These are phyloP conservation scores for Takifugu bimaculatus DNA, from an alignment of 2,113 vertebrate species.

Conservation along the genomic window DNA sequence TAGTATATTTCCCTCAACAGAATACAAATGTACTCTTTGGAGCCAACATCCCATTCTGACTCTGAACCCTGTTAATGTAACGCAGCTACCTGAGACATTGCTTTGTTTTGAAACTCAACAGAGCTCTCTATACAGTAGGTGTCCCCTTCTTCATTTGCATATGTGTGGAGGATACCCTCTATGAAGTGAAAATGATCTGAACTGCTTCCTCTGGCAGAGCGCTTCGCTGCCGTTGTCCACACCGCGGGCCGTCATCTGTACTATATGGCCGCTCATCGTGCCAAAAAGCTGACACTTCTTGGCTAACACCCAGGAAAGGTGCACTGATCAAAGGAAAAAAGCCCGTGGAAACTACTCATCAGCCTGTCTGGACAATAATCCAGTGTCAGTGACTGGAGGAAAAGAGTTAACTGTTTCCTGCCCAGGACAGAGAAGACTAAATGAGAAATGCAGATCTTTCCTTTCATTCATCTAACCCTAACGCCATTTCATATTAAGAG, in stretches of 20 bases:
- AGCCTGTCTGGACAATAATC: slow-evolving; percentile 20
- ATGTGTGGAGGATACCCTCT: slow-evolving; percentile 44
- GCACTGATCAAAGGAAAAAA: slow-evolving; percentile 18
- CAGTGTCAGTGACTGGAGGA: neutral
- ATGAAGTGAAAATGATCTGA: slow-evolving; percentile 52
- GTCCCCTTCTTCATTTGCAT: neutral
- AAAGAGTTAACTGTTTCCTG: neutral
- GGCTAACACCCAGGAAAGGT: slow-evolving; percentile 60
- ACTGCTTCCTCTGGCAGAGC: slow-evolving; percentile 62
- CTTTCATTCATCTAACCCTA: too few species aligned
- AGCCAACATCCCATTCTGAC: neutral
- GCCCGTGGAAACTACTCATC: slow-evolving; percentile 50
- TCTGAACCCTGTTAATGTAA: neutral
- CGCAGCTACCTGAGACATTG: neutral
- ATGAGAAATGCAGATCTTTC: too few species aligned
- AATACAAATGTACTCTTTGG: slow-evolving; percentile 9
- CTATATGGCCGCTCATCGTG: slow-evolving; percentile 34
- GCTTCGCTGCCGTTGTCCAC: slow-evolving; percentile 42
- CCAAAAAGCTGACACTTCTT: slow-evolving; percentile 59
- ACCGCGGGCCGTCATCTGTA: slow-evolving; percentile 31
- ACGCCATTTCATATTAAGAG: too few species aligned
- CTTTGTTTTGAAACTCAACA: neutral
- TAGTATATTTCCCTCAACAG: slow-evolving; percentile 3
- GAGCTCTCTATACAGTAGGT: neutral
- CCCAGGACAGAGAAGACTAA: too few species aligned